Base-by-base conservation (phyloP, 2,113 vertebrate species). In the Penelope pileata region DNA sequence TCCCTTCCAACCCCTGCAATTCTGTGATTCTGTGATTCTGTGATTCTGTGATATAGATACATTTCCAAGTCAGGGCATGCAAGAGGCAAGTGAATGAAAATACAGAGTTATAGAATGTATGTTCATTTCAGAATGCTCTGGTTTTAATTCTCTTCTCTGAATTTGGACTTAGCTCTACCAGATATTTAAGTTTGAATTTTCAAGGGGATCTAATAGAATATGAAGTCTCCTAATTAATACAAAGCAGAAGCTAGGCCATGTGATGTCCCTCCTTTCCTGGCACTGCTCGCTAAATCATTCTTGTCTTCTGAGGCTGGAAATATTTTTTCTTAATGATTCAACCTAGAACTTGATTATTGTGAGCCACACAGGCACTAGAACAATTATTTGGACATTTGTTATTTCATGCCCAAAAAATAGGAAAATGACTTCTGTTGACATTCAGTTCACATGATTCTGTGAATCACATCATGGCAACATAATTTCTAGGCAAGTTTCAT, bases 51-150 rank as follows among this genome's bases (percentile, higher is more conserved):
- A n/a, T n/a, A 22, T 2, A 54, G 7, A 12, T 51, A 5, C 1
- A 32, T 54, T 90, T 67, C 42, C 73, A 60, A 53, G 18, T 70
- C 36, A 73, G 53, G 74, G 72, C 4, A 2, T 26, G 53, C 5
- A 5, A 68, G 12, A 60, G 18, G 1, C 2, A 80, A 79, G 54
- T 36, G 3, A 16, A 79, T 72, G n/a, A 63, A 54, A 80, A 27
- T 1, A 3, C 5, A 26, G 9, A 43, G 3, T 42, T 79, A 12
- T 30, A 40, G 4, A 32, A 26, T 47, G 9, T 1, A 0, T 24
- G 27, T 40, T 13, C 7, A 24, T 60, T 83, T 73, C 36, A 68
- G 32, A 76, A 56, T 43, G 19, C 2, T 79, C 6, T 73, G 17
- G 3, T 60, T 90, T 29, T 54, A 50, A 32, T 4, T 43, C 1